Conservation (phyloP, 2,113 vertebrate species). For the Arenaria interpres region DNA sequence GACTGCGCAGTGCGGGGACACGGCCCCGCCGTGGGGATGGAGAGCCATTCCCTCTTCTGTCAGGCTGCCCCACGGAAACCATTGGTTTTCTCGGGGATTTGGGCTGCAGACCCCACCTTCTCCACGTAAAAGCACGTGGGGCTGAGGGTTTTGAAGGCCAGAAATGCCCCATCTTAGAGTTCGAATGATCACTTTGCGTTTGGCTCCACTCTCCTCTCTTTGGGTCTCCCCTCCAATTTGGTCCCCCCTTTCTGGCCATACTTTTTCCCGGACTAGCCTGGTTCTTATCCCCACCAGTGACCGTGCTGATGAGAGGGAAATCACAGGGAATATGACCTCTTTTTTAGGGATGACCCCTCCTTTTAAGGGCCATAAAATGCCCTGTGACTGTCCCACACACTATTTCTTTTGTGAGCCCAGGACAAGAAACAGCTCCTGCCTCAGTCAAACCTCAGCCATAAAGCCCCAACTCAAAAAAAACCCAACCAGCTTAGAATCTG, state of each 20-base stretch:
- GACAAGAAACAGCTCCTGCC: background rate
- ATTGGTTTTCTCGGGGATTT: background rate
- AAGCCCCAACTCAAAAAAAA: background rate
- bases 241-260: rapidly evolving
- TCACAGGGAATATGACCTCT: background rate
- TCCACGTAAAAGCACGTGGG: background rate
- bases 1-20: background rate
- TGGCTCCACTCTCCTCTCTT: background rate
- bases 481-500: background rate
- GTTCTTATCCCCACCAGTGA: background rate
- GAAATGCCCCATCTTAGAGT: background rate
- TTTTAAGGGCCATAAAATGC: background rate
- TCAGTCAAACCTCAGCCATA: background rate
- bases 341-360: background rate
- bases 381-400: background rate
- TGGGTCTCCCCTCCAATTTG: background rate
- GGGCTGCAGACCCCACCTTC: background rate
- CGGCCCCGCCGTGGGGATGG: background rate
- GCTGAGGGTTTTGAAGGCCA: background rate
- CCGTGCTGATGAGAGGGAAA: background rate
- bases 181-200: background rate
- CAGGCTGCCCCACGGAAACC: background rate
- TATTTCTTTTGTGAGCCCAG: background rate
- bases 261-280: background rate
- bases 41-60: background rate